phyloP scores from a whole-genome alignment of 2,888 invertebrate genomes.

The Meiosimyza platycephala region DNA sequence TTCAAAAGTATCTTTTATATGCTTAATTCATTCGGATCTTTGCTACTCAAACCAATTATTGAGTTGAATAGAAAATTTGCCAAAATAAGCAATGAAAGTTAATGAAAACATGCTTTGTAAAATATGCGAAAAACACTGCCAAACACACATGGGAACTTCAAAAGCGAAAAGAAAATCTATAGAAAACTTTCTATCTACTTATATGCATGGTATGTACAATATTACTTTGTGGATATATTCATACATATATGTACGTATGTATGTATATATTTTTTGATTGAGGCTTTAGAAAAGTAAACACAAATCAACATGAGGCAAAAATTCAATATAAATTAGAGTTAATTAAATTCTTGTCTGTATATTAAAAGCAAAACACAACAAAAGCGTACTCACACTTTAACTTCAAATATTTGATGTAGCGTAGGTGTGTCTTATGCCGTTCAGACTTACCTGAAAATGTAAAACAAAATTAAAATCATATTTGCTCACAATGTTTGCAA shows the following conservation, averaged over 20 bases:
- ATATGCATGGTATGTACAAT: too few relatives aligned
- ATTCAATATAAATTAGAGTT: constrained; percentile 41
- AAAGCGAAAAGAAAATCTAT: neutral
- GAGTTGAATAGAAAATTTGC: neutral
- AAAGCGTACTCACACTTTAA: too few relatives aligned
- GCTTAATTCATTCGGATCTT: too few relatives aligned
- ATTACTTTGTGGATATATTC: too few relatives aligned
- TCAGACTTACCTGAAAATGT: too few relatives aligned
- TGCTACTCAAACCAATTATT: too few relatives aligned
- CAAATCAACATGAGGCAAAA: constrained; percentile 16
- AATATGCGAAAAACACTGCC: neutral
- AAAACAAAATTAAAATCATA: too few relatives aligned
- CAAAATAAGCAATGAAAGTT: constrained; percentile 13
- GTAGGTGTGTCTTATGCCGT: too few relatives aligned
- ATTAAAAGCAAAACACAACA: constrained; percentile 14
- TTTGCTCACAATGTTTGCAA: too few relatives aligned
- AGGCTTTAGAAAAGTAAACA: constrained; percentile 4
- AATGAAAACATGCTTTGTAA: constrained; percentile 22
- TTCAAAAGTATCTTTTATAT: too few relatives aligned
- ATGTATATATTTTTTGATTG: neutral
- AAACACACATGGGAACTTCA: neutral
- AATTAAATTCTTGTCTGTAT: constrained; percentile 37
- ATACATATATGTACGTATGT: too few relatives aligned
- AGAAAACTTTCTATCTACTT: neutral
- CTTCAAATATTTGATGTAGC: too few relatives aligned